Percentiles rank a stretch among this genome's conserved stretches.
Conservation (phyloP, 2,113 vertebrate species). For the Podilymbus podiceps region DNA sequence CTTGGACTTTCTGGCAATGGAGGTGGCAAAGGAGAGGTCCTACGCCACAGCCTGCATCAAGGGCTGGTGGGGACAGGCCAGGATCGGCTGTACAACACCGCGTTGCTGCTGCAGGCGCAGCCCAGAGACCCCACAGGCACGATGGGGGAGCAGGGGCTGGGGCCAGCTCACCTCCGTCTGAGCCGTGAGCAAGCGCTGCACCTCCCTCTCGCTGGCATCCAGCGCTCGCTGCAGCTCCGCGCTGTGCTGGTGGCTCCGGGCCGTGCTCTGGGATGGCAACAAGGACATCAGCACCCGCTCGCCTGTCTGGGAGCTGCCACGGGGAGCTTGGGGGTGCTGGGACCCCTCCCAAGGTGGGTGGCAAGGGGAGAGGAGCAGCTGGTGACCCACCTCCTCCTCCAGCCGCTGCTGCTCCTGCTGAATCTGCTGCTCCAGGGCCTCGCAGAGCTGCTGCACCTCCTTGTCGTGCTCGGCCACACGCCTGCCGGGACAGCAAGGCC, state of each 20-base stretch:
- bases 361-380: background rate
- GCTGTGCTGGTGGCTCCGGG: slow-evolving; percentile 22
- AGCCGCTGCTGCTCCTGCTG: slow-evolving; percentile 58
- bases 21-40: background rate
- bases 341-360: too few species aligned
- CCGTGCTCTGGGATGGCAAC: slow-evolving; percentile 46
- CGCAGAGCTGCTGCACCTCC: slow-evolving; percentile 72
- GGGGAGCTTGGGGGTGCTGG: background rate
- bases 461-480: slow-evolving; percentile 63
- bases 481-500: slow-evolving; percentile 16
- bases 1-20: background rate
- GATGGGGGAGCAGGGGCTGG: fast-evolving
- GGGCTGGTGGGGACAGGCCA: fast-evolving
- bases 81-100: background rate
- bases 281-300: background rate
- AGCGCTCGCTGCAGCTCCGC: slow-evolving; percentile 60
- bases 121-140: fast-evolving
- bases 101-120: background rate
- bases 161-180: slow-evolving; percentile 72
- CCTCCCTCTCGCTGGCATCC: slow-evolving; percentile 67
- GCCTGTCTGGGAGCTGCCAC: fast-evolving
- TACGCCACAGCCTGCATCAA: background rate
- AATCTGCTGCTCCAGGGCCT: slow-evolving; percentile 76
- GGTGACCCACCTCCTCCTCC: slow-evolving; percentile 61
- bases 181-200: slow-evolving; percentile 21